Percentiles rank a stretch among this genome's conserved stretches.
Evolutionary conservation across 2,888 invertebrate species (phyloP).

Genomic region (Tanypteryx hageni): DNA sequence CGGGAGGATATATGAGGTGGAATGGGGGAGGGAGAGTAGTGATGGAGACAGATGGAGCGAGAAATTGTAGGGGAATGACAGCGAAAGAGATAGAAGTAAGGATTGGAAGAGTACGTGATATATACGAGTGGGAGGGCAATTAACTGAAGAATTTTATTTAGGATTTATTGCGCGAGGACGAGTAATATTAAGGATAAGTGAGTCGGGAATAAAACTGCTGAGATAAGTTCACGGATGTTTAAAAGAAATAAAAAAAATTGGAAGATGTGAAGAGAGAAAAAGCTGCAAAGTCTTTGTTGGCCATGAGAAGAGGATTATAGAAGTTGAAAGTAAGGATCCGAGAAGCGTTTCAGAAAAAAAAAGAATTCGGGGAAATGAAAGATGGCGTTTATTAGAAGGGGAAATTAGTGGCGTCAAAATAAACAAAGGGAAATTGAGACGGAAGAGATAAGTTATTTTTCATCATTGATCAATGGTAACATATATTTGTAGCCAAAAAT

Average conservation of each 20-base stretch:
- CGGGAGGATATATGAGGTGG: no score
- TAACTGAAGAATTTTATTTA: neutral
- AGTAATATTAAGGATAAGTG: neutral
- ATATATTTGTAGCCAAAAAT: no score
- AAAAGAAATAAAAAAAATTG: no score
- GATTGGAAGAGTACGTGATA: no score
- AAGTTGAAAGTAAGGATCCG: neutral
- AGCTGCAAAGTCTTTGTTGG: neutral
- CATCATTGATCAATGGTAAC: no score
- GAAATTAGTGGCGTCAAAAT: neutral
- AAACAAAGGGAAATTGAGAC: neutral
- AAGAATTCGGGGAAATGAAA: neutral
- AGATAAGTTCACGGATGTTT: neutral
- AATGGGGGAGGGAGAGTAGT: no score
- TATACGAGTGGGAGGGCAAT: no score
- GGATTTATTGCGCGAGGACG: neutral
- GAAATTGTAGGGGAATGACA: no score
- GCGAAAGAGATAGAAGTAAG: no score
- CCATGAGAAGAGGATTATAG: neutral
- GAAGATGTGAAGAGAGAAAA: neutral
- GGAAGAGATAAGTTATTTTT: no score
- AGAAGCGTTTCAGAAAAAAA: neutral
- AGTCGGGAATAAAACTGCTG: neutral
- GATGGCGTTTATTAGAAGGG: neutral
- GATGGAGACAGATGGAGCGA: no score